Conservation (phyloP, 2,113 vertebrate species). For the Rhineura floridana region DNA sequence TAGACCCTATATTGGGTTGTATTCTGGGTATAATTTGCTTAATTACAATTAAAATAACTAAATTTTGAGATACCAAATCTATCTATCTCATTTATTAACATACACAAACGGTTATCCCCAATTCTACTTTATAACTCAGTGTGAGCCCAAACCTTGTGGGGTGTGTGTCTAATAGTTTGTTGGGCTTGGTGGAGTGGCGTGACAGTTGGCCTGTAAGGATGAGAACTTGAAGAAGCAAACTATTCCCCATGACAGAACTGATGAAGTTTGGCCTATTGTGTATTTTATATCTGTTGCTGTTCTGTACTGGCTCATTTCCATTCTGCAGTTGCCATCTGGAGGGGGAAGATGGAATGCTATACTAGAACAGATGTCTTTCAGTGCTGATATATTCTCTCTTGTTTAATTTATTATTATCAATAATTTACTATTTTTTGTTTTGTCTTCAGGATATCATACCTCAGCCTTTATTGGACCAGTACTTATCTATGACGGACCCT, state of each 20-base stretch:
- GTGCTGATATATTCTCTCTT: not conserved
- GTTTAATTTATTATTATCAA: not conserved
- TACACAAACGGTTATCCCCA: not conserved
- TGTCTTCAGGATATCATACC: constrained; percentile 75
- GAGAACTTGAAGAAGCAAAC: not conserved
- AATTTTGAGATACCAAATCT: not conserved
- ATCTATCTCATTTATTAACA: not conserved
- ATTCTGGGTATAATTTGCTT: not conserved
- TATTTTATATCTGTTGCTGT: not conserved
- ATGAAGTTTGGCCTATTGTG: not conserved
- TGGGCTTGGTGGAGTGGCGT: not conserved
- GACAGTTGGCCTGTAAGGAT: not conserved
- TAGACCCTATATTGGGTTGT: not conserved
- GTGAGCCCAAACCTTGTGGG: not conserved
- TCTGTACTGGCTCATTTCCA: not conserved
- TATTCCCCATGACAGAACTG: not conserved
- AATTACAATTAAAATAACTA: not conserved
- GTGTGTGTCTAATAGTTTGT: not conserved
- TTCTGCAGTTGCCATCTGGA: not conserved
- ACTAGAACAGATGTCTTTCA: not conserved
- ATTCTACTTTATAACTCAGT: not conserved
- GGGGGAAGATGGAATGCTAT: not conserved
- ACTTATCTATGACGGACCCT: constrained; percentile 78
- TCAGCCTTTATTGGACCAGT: constrained; percentile 77
- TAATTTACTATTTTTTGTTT: constrained; percentile 15